Evolutionary conservation across 2,113 vertebrate genomes (phyloP).

Genomic region (Osmerus eperlanus): DNA sequence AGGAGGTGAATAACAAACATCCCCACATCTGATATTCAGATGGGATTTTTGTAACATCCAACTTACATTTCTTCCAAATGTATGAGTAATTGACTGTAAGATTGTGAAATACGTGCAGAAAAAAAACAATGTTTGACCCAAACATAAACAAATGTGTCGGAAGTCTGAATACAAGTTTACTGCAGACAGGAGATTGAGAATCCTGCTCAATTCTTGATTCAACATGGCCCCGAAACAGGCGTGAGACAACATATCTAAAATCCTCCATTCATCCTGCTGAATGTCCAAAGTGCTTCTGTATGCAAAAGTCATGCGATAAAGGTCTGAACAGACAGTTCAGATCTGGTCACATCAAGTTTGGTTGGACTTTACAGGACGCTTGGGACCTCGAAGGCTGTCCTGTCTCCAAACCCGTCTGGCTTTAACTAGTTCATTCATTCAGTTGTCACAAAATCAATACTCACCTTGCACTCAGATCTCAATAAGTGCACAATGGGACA

Average conservation of each 20-base stretch:
- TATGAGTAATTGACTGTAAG: constrained; percentile 7
- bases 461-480: constrained; percentile 3
- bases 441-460: constrained; percentile 24
- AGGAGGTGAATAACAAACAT: constrained; percentile 13
- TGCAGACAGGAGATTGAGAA: background rate
- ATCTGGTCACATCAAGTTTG: background rate
- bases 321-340: background rate
- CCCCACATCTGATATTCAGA: constrained; percentile 23
- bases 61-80: background rate
- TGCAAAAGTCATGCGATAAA: too few relatives aligned
- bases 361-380: constrained; percentile 2
- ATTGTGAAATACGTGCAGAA: background rate
- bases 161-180: background rate
- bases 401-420: constrained; percentile 16
- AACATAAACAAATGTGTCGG: background rate
- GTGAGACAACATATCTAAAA: background rate
- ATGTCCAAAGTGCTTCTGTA: background rate
- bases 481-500: constrained; percentile 11
- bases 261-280: too few relatives aligned
- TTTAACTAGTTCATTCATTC: constrained; percentile 23
- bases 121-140: background rate
- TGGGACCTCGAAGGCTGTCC: background rate
- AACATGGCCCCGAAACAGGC: background rate
- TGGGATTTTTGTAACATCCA: background rate
- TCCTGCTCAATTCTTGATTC: too few relatives aligned